Percentiles rank a stretch among this genome's conserved stretches.
Evolutionary conservation across 2,113 vertebrate genomes (phyloP).

Genomic region (Peromyscus maniculatus): DNA sequence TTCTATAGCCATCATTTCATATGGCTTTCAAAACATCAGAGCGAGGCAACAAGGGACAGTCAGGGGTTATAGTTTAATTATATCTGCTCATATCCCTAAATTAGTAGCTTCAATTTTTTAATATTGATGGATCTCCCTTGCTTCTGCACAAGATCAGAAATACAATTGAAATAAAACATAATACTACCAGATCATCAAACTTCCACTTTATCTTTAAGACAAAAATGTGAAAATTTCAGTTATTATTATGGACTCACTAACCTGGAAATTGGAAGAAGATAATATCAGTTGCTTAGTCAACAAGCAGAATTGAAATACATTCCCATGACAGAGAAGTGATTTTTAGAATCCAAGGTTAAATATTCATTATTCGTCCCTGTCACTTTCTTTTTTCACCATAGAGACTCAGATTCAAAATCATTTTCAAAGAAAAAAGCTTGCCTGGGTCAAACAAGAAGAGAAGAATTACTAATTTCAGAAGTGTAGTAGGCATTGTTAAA

Average conservation of each 20-base stretch:
- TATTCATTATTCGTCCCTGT: conserved; percentile 12
- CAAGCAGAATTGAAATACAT: conserved; percentile 31
- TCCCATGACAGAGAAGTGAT: not conserved
- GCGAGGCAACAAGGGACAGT: not conserved
- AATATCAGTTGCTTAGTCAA: not conserved
- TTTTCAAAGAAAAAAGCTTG: not conserved
- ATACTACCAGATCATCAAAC: not conserved
- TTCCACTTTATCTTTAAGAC: conserved; percentile 28
- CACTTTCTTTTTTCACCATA: not conserved
- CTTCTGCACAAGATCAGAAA: not conserved
- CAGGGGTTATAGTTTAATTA: not conserved
- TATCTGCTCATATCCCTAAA: not conserved
- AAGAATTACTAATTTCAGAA: conserved; percentile 21
- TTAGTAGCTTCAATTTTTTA: not conserved
- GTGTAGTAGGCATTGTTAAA: not conserved
- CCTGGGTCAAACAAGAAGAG: conserved; percentile 18
- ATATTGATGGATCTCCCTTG: not conserved
- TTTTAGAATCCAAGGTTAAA: conserved; percentile 1
- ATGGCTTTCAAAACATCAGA: not conserved
- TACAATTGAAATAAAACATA: not conserved
- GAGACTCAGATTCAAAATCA: not conserved
- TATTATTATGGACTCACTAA: not conserved
- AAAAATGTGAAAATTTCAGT: conserved; percentile 24
- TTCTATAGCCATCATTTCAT: not conserved
- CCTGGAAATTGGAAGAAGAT: not conserved